phyloP scores from a whole-genome alignment of 2,797 vertebrate genomes.

The Tarsius wallacei region DNA sequence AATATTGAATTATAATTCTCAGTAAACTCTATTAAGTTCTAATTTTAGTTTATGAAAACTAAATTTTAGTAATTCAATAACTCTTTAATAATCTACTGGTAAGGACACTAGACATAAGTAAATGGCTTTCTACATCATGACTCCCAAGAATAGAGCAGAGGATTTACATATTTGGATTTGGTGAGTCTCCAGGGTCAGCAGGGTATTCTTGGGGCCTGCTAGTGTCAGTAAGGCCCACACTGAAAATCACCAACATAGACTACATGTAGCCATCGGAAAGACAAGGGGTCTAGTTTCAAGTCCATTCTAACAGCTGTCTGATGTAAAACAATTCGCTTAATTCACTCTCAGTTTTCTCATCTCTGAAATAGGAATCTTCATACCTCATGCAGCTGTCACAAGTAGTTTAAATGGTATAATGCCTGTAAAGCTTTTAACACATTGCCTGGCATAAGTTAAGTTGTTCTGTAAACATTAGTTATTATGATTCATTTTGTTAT shows the following conservation, averaged over 20 bases:
- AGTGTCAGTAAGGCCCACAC: neutral
- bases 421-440: neutral
- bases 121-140: neutral
- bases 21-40: constrained; percentile 59
- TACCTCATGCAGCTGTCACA: neutral
- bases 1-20: constrained; percentile 56
- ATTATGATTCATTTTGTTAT: constrained; percentile 31
- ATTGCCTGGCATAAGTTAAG: neutral
- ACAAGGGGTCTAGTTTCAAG: neutral
- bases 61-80: constrained; percentile 59
- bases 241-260: neutral
- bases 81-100: neutral
- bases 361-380: neutral
- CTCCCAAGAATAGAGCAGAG: neutral
- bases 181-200: neutral
- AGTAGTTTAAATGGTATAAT: neutral
- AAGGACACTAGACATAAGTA: neutral
- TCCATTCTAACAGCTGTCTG: neutral
- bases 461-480: neutral
- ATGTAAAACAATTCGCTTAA: neutral
- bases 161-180: neutral
- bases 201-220: neutral
- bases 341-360: neutral
- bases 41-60: constrained; percentile 61
- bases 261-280: neutral